Base-by-base conservation (phyloP, 2,888 invertebrate genomes). In the Dione juno region DNA sequence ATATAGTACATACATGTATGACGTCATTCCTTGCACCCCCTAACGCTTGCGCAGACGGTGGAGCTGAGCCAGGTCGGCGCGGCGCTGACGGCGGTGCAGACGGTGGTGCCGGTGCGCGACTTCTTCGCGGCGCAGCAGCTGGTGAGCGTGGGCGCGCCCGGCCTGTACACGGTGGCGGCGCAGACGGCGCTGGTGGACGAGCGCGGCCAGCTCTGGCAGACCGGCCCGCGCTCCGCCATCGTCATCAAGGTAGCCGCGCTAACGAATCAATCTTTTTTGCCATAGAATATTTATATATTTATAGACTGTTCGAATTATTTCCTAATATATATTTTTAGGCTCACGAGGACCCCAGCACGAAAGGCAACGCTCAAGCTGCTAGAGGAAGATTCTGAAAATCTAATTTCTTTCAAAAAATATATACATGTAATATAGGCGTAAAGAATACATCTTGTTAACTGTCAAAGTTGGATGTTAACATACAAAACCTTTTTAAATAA, bases 51-150 rank as follows among this genome's bases (percentile, higher is more conserved):
- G 7, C 79, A 92, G 91, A 88, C 87, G 41, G 91, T 91, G 58
- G 91, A 92, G 53, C 81, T 90, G 3, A 83, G 83, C 0, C 87
- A 87, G 83, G 76, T 89, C 19, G 80, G 87, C 37, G 86, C 92
- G 0, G 84, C 85, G 0, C 88, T 94, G 10, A 93, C 93, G 0
- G 93, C 97, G 66, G 96, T 95, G 37, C 97, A 98, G 86, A 97
- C 96, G 0, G 98, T 98, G 3, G 95, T 95, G 11, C 98, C 98
- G 0, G 97, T 98, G 80, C 96, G 98, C 40, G 99, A 99, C 84
- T 99, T 98, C 93, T 98, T 99, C 88, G 97, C 97, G 0, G 97
- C 98, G 0, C 98, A 98, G 86, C 98, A 99, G 88, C 92, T 99
- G 64, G 93, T 99, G 48, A 95, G 95, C 0, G 95, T 97, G 43